Evolutionary conservation across 1,140 invertebrate genomes (phyloP), one percentile per base, ranked within the genome.

Genomic region (Neodiprion virginianus): DNA sequence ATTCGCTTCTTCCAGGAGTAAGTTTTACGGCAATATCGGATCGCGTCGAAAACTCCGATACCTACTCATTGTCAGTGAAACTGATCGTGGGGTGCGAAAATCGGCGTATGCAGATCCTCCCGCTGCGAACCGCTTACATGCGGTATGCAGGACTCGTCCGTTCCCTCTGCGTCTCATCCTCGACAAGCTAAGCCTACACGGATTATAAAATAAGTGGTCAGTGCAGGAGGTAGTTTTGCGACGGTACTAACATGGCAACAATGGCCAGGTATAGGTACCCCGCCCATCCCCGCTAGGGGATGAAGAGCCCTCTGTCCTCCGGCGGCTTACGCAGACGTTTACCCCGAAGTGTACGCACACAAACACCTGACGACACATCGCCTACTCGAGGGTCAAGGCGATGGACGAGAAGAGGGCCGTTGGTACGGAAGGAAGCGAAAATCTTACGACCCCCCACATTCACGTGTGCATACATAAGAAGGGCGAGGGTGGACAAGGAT

Each of bases 171-270:
- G 28, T 40, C 28, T 40, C 28, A 40, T 40, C 28, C 28, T 40
- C 28, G 28, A 40, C 28, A 40, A 40, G 5, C 28, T 40, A 40
- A 40, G 5, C 28, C 28, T 1, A 40, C 28, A 14, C 69, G 81
- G 84, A 85, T 85, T 84, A 85, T 82, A 81, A 86, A 86, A 86
- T 85, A 84, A 82, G 81, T 79, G 67, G 74, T 75, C 79, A 82
- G 84, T 84, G 79, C 82, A 79, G 17, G 70, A 40, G 77, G 81
- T 84, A 79, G 79, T 79, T 82, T 80, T 78, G 77, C 72, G 76
- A 81, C 80, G 74, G 80, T 75, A 71, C 70, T 67, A 69, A 75
- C 71, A 66, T 50, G 75, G 75, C 76, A 76, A 84, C 82, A 83
- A 84, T 79, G 48, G 74, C 11, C 79, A 83, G 81, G 81, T 81